phyloP scores from a whole-genome alignment of 2,113 vertebrate species.

The Pygoscelis antarcticus region DNA sequence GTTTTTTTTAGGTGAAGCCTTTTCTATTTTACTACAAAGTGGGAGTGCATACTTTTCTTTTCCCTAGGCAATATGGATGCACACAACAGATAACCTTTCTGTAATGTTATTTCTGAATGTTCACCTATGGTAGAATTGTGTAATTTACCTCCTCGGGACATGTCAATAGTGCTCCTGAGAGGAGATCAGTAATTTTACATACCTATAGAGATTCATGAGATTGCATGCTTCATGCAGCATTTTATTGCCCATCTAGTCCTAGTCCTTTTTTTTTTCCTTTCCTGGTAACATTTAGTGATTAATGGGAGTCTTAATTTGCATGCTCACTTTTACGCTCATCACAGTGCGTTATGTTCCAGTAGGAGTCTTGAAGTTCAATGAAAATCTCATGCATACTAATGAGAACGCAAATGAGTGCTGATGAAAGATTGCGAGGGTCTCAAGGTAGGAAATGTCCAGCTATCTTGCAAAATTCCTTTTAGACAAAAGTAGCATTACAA shows the following conservation, averaged over 20 bases:
- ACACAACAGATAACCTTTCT: conserved; percentile 14
- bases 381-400: conserved; percentile 90
- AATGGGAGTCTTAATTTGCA: conserved; percentile 87
- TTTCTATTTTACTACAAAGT: neutral
- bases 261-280: neutral
- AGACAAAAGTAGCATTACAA: conserved; percentile 39
- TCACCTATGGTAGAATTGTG: conserved; percentile 20
- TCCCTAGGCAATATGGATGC: neutral
- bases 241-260: conserved; percentile 44
- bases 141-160: conserved; percentile 19
- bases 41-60: neutral
- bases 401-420: conserved; percentile 84
- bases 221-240: conserved; percentile 18
- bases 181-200: conserved; percentile 34
- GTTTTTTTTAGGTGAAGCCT: neutral
- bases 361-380: conserved; percentile 87
- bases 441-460: conserved; percentile 73
- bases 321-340: conserved; percentile 84
- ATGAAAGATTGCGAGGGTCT: conserved; percentile 77
- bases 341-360: conserved; percentile 83
- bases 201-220: conserved; percentile 26
- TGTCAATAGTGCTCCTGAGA: conserved; percentile 36
- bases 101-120: conserved; percentile 46
- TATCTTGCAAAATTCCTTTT: conserved; percentile 68
- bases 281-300: conserved; percentile 81